Evolutionary conservation across 2,113 vertebrate species (phyloP).

Genomic region (Hydrochoerus hydrochaeris): DNA sequence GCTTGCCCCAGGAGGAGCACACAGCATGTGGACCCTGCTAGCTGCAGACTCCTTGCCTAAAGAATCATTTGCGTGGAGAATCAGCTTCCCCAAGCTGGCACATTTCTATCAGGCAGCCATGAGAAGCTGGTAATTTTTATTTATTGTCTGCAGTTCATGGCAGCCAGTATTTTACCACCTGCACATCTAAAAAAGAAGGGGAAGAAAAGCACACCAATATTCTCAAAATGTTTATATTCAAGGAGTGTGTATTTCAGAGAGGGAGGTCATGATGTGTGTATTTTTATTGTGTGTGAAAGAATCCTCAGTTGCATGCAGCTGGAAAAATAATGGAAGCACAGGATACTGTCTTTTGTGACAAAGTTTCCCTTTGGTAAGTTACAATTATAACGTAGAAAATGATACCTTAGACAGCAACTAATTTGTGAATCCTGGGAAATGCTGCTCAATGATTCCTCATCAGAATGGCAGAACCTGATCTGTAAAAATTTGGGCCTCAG

Average conservation of each 20-base stretch:
- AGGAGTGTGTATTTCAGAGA: conserved; percentile 80
- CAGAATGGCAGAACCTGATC: conserved; percentile 82
- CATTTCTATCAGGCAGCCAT: conserved; percentile 76
- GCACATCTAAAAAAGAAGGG: conserved; percentile 78
- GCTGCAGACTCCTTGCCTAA: background rate
- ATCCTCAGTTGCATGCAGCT: conserved; percentile 81
- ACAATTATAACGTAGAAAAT: conserved; percentile 85
- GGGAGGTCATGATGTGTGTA: conserved; percentile 82
- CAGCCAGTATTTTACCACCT: conserved; percentile 87
- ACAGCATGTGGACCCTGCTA: conserved; percentile 33
- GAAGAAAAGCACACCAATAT: conserved; percentile 83
- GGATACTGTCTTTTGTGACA: conserved; percentile 84
- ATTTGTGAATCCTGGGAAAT: conserved; percentile 85
- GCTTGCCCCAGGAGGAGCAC: conserved; percentile 52
- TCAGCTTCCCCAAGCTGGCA: conserved; percentile 55
- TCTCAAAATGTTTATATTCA: conserved; percentile 85
- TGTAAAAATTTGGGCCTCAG: conserved; percentile 86
- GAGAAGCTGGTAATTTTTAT: conserved; percentile 79
- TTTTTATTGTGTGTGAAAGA: conserved; percentile 83
- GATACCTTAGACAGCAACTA: conserved; percentile 82
- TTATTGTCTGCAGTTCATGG: conserved; percentile 79
- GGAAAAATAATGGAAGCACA: conserved; percentile 85
- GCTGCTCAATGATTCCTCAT: conserved; percentile 83
- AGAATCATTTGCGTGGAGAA: conserved; percentile 51
- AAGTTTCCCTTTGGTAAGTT: conserved; percentile 86